Conservation (phyloP, 2,888 invertebrate species). For the Matsumyia berberina region DNA sequence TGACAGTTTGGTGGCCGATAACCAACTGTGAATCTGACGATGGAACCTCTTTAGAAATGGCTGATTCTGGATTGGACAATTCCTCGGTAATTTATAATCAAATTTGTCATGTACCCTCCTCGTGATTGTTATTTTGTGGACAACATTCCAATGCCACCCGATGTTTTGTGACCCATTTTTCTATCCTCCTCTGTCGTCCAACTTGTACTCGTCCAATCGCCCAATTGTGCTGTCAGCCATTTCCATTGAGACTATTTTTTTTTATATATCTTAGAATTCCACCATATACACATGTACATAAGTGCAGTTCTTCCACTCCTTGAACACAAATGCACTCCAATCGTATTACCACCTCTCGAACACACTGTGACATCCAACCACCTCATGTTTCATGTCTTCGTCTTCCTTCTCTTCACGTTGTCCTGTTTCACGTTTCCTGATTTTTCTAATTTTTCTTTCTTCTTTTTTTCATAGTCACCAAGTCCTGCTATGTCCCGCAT, state of each 20-base stretch:
- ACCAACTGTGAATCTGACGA: constrained; percentile 26
- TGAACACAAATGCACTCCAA: not conserved
- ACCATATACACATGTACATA: not conserved
- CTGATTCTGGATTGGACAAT: constrained; percentile 26
- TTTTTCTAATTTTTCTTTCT: constrained; percentile 22
- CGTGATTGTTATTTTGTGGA: constrained; percentile 2
- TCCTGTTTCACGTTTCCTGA: not conserved
- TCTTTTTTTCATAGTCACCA: constrained; percentile 84
- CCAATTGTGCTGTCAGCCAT: constrained; percentile 13
- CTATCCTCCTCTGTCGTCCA: not conserved
- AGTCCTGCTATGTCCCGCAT: constrained; percentile 88
- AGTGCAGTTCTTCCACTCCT: not conserved
- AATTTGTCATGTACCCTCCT: not conserved
- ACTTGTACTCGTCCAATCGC: not conserved
- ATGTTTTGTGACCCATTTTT: constrained; percentile 6
- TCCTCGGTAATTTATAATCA: constrained; percentile 33
- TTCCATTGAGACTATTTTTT: not conserved
- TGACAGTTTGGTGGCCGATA: constrained; percentile 41
- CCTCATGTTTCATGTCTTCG: no score
- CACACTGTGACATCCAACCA: constrained; percentile 35
- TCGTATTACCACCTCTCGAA: constrained; percentile 10
- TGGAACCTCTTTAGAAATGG: constrained; percentile 7
- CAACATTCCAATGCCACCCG: not conserved
- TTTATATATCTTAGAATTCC: not conserved
- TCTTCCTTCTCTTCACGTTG: constrained; percentile 1